phyloP scores from a whole-genome alignment of 2,888 invertebrate species.

The Dolomedes plantarius region DNA sequence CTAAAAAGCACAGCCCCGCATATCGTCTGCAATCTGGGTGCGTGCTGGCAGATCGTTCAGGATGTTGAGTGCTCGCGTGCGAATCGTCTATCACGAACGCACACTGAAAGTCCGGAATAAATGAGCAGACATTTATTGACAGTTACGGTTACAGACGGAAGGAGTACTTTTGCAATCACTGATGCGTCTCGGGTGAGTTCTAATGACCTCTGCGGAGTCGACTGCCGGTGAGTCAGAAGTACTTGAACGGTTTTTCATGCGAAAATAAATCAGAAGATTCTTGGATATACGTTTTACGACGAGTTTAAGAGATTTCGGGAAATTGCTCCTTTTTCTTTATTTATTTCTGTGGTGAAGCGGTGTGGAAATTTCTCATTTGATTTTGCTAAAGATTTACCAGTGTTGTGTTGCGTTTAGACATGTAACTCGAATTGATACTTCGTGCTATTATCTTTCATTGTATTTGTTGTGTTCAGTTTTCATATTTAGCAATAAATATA shows the following conservation, averaged over 20 bases:
- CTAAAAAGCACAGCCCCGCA: no score
- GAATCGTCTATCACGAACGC: not conserved
- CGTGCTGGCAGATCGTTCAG: not conserved
- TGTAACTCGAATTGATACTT: no score
- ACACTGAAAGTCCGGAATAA: not conserved
- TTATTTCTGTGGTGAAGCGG: no score
- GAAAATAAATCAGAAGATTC: not conserved
- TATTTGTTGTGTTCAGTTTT: no score
- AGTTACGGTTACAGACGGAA: constrained; percentile 14
- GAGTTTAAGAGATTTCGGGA: no score
- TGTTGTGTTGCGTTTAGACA: no score
- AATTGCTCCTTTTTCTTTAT: no score
- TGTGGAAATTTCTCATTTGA: no score
- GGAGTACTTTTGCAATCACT: constrained; percentile 1
- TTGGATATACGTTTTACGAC: not conserved
- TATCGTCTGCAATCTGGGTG: not conserved
- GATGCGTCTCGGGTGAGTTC: not conserved
- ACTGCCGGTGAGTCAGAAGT: not conserved
- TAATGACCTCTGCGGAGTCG: not conserved
- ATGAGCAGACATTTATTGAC: not conserved
- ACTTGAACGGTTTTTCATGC: not conserved
- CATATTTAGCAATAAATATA: no score
- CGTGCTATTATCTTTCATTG: no score
- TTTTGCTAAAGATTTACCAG: no score
- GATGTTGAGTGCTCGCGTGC: constrained; percentile 3